Conservation (phyloP, 1,140 invertebrate genomes). For the Eulimnadia texana region DNA sequence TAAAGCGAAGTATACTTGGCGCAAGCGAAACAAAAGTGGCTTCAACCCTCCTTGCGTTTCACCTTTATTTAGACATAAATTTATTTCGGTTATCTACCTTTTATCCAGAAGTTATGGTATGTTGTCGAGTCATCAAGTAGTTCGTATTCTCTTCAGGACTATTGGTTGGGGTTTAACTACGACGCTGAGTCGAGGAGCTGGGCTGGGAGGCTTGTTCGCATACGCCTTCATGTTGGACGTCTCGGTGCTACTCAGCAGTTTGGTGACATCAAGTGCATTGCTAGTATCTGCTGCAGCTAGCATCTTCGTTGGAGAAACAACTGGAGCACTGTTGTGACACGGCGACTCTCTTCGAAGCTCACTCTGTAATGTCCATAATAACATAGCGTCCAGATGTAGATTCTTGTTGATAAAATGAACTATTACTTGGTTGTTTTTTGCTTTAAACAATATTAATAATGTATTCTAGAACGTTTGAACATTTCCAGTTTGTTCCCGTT, state of each 20-base stretch:
- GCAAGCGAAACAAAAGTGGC: no score
- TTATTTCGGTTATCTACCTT: no score
- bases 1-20: no score
- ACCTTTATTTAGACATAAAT: no score
- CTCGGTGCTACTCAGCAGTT: neutral
- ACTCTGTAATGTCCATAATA: no score
- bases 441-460: neutral
- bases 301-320: neutral
- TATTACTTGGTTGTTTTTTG: neutral
- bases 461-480: neutral
- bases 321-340: neutral
- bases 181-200: constrained; percentile 30
- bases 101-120: no score
- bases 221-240: constrained; percentile 10
- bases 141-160: constrained; percentile 28
- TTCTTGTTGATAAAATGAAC: neutral
- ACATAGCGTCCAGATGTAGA: no score
- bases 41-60: no score
- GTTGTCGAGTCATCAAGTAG: no score
- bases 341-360: no score
- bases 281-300: constrained; percentile 1
- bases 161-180: constrained; percentile 34
- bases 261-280: constrained; percentile 5
- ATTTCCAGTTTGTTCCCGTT: no score
- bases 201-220: constrained; percentile 23